Base-by-base conservation (phyloP, 2,113 vertebrate species). In the Anthoscopus minutus region DNA sequence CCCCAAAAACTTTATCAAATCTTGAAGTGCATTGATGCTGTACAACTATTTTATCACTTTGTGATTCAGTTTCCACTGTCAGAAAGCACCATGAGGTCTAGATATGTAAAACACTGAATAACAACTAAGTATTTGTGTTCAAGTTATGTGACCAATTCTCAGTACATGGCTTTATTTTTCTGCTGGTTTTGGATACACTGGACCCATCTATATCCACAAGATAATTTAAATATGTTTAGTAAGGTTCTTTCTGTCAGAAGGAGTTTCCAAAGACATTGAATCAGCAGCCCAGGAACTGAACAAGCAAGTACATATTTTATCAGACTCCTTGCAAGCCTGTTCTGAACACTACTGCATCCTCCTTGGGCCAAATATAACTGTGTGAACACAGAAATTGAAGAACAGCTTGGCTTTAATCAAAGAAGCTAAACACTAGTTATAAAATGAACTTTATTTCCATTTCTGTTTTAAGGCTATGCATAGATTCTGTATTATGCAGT, bases 101-200 rank as follows among this genome's bases (percentile, higher is more conserved):
- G 54, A 85, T 33, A 86, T 47, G 30, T 37, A 79, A 85, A 72
- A 15, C 38, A 25, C 13, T 35, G 54, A 81, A 50, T 79, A 92
- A 35, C 20, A 78, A 40, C 53, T 60, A 67, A 82, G 45, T 82
- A 54, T 72, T 78, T 7, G 17, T 38, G 28, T 76, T 92, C 37
- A 67, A 87, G 50, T 76, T 57, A 45, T 50, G 53, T 69, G 24
- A 86, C 40, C 33, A 56, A 3, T 87, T 92, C 66, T 91, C 73
- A 82, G 66, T 69, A 54, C 40, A 85, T 23, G n/a, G n/a, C 30
- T 93, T 92, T 91, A 80, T 81, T 92, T 94, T 91, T 72, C 50
- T 86, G 30, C 70, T 94, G 51, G 66, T 90, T 7, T 71, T 94
- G 57, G 50, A 82, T 76, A 92, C 81, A 61, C 10, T 57, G 54